Evolutionary conservation across 2,888 invertebrate genomes (phyloP).

Genomic region (Orchesella flavescens): DNA sequence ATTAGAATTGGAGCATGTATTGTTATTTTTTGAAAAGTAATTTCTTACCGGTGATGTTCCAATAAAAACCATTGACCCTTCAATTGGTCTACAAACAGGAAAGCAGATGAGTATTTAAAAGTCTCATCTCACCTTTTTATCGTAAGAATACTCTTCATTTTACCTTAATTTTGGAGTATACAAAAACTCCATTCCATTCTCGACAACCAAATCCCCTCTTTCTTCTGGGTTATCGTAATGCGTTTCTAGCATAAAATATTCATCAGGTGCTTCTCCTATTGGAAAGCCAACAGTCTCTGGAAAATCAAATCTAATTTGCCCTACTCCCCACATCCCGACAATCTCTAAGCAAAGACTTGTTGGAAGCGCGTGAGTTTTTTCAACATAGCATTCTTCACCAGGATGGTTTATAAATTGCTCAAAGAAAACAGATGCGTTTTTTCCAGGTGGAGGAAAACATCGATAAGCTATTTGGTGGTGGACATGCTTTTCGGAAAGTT

Average conservation of each 20-base stretch:
- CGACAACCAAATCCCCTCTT: background rate
- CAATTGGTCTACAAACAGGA: background rate
- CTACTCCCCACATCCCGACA: background rate
- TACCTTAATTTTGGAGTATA: constrained; percentile 11
- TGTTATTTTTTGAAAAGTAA: no score
- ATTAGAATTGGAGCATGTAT: no score
- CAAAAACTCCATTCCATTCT: background rate
- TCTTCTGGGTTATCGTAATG: constrained; percentile 10
- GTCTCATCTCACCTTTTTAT: background rate
- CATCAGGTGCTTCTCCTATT: constrained; percentile 2
- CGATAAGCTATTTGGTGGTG: constrained; percentile 92
- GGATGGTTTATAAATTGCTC: constrained; percentile 83
- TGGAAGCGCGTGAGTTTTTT: constrained; percentile 86
- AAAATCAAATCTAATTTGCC: constrained; percentile 79
- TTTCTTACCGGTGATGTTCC: background rate
- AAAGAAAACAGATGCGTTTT: constrained; percentile 73
- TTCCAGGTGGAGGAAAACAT: constrained; percentile 75
- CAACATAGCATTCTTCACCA: constrained; percentile 80
- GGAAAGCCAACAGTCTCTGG: background rate
- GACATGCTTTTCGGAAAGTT: constrained; percentile 77
- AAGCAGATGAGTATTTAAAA: no score
- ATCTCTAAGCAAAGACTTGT: constrained; percentile 86
- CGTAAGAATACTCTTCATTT: background rate
- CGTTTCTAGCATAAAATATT: constrained; percentile 29
- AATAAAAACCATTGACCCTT: background rate